Evolutionary conservation across 2,888 invertebrate species (phyloP).

Genomic region (Platypus cylindrus): DNA sequence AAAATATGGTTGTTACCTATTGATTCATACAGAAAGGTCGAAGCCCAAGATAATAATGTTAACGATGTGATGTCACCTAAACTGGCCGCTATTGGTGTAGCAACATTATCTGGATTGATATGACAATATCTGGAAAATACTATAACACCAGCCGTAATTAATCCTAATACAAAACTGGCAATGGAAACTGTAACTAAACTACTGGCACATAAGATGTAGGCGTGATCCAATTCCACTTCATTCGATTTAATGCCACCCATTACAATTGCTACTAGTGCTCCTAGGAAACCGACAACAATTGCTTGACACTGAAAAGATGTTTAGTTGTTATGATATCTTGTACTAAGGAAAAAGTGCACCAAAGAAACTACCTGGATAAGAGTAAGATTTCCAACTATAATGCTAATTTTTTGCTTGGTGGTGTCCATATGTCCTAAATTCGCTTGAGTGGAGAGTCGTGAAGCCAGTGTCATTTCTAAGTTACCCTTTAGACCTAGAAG

Average conservation of each 20-base stretch:
- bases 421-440: conserved; percentile 67
- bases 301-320: conserved; percentile 46
- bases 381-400: conserved; percentile 61
- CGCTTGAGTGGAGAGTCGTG: conserved; percentile 64
- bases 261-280: conserved; percentile 54
- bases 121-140: conserved; percentile 53
- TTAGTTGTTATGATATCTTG: too few species aligned
- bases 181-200: conserved; percentile 63
- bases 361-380: conserved; percentile 52
- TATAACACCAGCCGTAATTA: conserved; percentile 61
- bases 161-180: conserved; percentile 58
- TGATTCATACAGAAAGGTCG: conserved; percentile 43
- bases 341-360: too few species aligned
- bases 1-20: conserved; percentile 34
- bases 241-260: conserved; percentile 54
- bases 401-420: conserved; percentile 46
- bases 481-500: conserved; percentile 71
- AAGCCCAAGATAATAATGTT: conserved; percentile 45
- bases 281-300: conserved; percentile 59
- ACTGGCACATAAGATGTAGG: conserved; percentile 58
- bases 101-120: conserved; percentile 70
- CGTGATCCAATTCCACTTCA: conserved; percentile 50
- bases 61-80: conserved; percentile 66
- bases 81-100: conserved; percentile 70
- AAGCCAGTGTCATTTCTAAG: conserved; percentile 72